phyloP scores from a whole-genome alignment of 2,797 vertebrate genomes.

The Chaetophractus vellerosus region DNA sequence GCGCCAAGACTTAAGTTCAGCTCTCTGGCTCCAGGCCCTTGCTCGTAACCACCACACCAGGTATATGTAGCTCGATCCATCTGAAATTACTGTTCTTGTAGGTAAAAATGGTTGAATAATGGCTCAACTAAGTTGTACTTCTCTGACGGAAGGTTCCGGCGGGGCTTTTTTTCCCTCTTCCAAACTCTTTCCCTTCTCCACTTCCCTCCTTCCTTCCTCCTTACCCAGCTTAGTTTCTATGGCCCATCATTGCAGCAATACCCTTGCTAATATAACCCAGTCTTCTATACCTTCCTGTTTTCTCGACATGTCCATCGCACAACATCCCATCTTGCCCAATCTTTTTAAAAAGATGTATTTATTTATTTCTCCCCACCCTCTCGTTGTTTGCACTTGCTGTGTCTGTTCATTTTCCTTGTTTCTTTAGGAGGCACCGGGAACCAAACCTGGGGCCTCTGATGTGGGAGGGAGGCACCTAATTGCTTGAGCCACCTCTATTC shows the following conservation, averaged over 20 bases:
- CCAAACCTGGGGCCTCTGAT: no score
- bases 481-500: no score
- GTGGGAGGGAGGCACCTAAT: no score
- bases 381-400: no score
- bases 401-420: no score
- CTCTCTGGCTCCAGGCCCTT: background rate
- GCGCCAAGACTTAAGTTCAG: background rate
- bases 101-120: background rate
- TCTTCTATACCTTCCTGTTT: background rate
- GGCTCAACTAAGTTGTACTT: background rate
- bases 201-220: background rate
- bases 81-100: no score
- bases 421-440: no score
- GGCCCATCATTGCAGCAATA: rapidly evolving
- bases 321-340: no score
- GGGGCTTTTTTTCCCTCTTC: background rate
- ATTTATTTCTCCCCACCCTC: no score
- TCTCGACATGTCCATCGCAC: rapidly evolving
- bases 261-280: background rate
- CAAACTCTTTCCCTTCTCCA: rapidly evolving
- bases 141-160: no score
- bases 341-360: no score
- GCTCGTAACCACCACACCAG: no score
- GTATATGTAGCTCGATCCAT: background rate
- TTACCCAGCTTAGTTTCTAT: background rate